Evolutionary conservation across 2,113 vertebrate genomes (phyloP).

Genomic region (Cheilinus undulatus): DNA sequence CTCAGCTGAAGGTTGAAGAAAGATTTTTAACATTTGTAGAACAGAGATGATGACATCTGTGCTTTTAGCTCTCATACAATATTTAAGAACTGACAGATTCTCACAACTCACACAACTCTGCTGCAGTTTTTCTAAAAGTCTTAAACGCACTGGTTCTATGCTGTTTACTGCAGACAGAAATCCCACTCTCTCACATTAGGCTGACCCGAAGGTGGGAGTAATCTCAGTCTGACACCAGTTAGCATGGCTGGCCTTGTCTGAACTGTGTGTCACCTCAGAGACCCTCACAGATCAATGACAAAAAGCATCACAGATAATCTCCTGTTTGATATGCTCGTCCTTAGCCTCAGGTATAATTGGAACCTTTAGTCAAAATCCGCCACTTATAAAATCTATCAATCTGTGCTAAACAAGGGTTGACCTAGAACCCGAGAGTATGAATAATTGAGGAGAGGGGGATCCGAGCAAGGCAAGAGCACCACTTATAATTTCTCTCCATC

Average conservation of each 20-base stretch:
- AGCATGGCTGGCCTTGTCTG: neutral
- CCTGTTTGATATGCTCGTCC: conserved; percentile 53
- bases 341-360: conserved; percentile 32
- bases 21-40: too few species aligned
- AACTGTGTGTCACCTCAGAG: conserved; percentile 33
- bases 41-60: too few species aligned
- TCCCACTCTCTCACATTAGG: too few species aligned
- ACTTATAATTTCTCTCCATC: conserved; percentile 49
- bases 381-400: conserved; percentile 63
- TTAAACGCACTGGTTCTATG: too few species aligned
- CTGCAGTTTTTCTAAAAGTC: too few species aligned
- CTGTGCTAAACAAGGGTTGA: conserved; percentile 56
- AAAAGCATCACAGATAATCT: conserved; percentile 45
- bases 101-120: too few species aligned
- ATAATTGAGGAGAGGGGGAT: conserved; percentile 43
- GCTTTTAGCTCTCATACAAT: too few species aligned
- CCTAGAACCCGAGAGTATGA: conserved; percentile 50
- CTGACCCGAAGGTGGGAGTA: too few species aligned
- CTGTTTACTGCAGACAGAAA: too few species aligned
- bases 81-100: too few species aligned
- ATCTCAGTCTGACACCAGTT: neutral
- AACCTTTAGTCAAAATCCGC: conserved; percentile 56
- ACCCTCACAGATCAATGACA: conserved; percentile 47
- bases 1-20: too few species aligned
- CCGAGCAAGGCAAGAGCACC: conserved; percentile 7